Evolutionary conservation across 2,113 vertebrate species (phyloP).

Genomic region (Panurus biarmicus): DNA sequence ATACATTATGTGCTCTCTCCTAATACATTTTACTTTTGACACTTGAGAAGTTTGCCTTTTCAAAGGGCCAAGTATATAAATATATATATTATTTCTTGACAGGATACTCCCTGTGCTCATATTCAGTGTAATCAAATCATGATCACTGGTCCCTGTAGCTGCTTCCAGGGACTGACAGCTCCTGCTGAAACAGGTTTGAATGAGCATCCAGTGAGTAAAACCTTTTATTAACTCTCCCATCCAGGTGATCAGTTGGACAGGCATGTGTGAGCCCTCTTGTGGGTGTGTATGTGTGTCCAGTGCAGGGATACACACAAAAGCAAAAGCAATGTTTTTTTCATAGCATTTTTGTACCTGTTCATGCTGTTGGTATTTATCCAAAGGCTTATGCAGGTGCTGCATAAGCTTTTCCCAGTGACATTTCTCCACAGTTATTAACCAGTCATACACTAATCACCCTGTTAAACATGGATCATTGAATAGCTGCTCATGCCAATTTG

Average conservation of each 20-base stretch:
- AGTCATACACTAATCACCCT: conserved; percentile 32
- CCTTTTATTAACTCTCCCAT: neutral
- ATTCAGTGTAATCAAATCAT: neutral
- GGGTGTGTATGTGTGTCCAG: neutral
- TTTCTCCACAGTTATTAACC: conserved; percentile 27
- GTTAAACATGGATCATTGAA: conserved; percentile 38
- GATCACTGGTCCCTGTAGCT: neutral
- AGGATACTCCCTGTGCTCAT: neutral
- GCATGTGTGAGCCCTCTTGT: neutral
- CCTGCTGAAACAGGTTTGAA: neutral
- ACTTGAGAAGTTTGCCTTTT: neutral
- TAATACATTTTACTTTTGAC: neutral
- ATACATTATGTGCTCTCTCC: neutral
- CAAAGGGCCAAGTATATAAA: neutral
- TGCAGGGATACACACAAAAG: neutral
- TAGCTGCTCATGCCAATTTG: conserved; percentile 28
- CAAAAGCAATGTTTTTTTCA: neutral
- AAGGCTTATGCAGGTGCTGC: neutral
- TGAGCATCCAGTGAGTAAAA: neutral
- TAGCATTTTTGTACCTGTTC: neutral
- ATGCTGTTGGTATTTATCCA: neutral
- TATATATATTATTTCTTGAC: neutral
- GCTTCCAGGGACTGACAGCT: neutral
- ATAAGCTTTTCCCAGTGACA: neutral
- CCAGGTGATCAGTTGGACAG: neutral